phyloP scores from a whole-genome alignment of 2,888 invertebrate species.

The Clusia tigrina region DNA sequence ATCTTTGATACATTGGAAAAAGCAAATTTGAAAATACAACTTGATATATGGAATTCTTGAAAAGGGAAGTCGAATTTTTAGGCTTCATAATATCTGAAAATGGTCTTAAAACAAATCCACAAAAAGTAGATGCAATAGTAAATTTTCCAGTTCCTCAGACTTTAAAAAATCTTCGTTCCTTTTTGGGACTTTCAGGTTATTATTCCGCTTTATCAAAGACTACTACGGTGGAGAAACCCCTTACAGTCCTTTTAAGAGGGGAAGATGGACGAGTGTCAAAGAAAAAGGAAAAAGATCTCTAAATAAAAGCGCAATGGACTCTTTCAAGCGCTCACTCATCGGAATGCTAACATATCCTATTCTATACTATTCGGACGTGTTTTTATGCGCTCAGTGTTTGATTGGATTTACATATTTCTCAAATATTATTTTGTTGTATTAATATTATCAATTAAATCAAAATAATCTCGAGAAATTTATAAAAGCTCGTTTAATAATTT shows the following conservation, averaged over 20 bases:
- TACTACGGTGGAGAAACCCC: conserved; percentile 19
- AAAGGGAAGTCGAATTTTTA: conserved; percentile 34
- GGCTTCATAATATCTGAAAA: conserved; percentile 30
- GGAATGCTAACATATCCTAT: too few relatives aligned
- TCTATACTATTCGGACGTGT: too few relatives aligned
- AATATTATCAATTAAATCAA: too few relatives aligned
- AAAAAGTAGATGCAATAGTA: conserved; percentile 34
- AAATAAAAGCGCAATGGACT: too few relatives aligned
- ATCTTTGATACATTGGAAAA: conserved; percentile 10
- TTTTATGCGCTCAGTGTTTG: too few relatives aligned
- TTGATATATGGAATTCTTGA: conserved; percentile 18
- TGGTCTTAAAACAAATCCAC: conserved; percentile 30
- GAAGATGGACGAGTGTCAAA: conserved; percentile 30
- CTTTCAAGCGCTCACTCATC: too few relatives aligned
- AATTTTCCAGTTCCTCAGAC: conserved; percentile 35
- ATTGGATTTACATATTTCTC: too few relatives aligned
- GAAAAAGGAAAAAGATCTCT: too few relatives aligned
- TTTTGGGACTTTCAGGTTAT: conserved; percentile 29
- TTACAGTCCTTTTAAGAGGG: conserved; percentile 31
- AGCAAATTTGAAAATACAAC: conserved; percentile 13
- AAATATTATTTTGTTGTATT: too few relatives aligned
- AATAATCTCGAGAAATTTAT: too few relatives aligned
- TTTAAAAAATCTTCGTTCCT: conserved; percentile 34
- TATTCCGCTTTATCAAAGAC: conserved; percentile 5
- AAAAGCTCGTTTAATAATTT: too few relatives aligned